Base-by-base conservation (phyloP, 2,888 invertebrate species). In the Sminthurinus aureus region DNA sequence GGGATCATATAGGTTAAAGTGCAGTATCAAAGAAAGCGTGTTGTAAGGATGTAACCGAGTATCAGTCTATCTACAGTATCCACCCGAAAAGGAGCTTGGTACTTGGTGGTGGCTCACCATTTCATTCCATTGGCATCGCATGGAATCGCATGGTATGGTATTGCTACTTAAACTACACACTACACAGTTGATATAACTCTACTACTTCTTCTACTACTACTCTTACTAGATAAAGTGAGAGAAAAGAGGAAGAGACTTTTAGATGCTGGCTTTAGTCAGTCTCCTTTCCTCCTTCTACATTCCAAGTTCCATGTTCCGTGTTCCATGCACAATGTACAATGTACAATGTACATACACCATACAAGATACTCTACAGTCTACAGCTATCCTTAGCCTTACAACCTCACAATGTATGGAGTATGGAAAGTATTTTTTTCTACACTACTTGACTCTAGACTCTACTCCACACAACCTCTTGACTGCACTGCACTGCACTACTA, bases 391-490 rank as follows among this genome's bases (percentile, higher is more conserved):
- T 6, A 38, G 38, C 38, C 38, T 38, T 38, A 38, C 3, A 38
- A 38, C 38, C 38, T 38, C 38, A 4, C 38, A 38, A 38, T 38
- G 8, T 38, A 50, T 26, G 69, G 73, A 73, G 80, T 75, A 81
- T 81, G 81, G 74, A 81, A 81, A 74, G 75, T 81, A 75, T 83
- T 83, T 78, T 78, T 83, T 83, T 38, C 38, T 81, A 38, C 38
- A 38, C 38, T 38, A 38, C 38, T 38, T 38, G n/a, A n/a, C n/a
- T n/a, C n/a, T n/a, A n/a, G n/a, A n/a, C n/a, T n/a, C n/a, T n/a
- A n/a, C n/a, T n/a, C n/a, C n/a, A n/a, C n/a, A n/a, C n/a, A n/a
- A n/a, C n/a, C n/a, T n/a, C n/a, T n/a, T n/a, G n/a, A 38, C 38
- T 38, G 6, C 38, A 38, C 38, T 38, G 13, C 26, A 51, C 81